Conservation (phyloP, 2,888 invertebrate genomes). For the Acanthosepion lycidas region DNA sequence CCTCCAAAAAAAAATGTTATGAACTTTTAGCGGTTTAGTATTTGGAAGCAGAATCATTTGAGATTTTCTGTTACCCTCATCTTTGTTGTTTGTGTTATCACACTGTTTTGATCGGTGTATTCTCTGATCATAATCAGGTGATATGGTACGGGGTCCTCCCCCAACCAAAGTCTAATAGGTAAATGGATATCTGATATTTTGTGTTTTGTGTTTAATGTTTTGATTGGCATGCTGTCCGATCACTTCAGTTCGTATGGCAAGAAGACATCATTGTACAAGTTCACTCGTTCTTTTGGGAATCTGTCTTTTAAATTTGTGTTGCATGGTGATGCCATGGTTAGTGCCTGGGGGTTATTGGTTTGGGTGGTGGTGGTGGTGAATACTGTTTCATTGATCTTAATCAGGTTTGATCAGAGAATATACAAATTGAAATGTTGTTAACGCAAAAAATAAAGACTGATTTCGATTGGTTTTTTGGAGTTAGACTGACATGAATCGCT, state of each 20-base stretch:
- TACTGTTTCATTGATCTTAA: background rate
- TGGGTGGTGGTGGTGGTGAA: no score
- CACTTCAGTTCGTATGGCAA: background rate
- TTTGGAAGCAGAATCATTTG: no score
- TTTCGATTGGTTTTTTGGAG: no score
- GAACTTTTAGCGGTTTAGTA: no score
- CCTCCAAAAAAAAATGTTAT: no score
- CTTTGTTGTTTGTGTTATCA: slow-evolving; percentile 21
- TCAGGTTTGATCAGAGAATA: background rate
- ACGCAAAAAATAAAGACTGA: background rate
- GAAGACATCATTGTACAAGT: background rate
- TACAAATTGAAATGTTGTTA: background rate
- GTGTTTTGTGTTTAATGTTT: background rate
- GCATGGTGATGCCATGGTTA: background rate
- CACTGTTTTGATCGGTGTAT: background rate
- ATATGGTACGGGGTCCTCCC: no score
- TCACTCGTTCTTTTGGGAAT: no score
- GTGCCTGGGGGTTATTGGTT: background rate
- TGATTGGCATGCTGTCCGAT: slow-evolving; percentile 8
- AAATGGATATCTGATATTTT: background rate
- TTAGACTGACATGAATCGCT: no score
- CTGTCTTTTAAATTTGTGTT: background rate
- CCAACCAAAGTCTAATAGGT: no score
- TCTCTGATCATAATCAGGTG: no score
- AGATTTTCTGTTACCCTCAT: no score